These are phyloP conservation scores for Drosophila rufa DNA, from an alignment of 1,140 invertebrate genomes.

Conservation along the genomic window DNA sequence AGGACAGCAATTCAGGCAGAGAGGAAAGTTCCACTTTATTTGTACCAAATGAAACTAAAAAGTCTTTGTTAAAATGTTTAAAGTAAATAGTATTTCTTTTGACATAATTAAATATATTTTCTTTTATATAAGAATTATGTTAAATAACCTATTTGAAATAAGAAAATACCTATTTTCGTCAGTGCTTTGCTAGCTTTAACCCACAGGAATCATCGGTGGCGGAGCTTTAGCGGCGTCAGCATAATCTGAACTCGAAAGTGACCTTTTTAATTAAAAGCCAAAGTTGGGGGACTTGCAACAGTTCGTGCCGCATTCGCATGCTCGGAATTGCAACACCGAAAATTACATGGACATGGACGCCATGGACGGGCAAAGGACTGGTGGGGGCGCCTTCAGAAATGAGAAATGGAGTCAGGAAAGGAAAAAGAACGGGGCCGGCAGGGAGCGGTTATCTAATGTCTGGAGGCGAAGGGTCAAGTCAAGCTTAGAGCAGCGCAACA, in stretches of 20 bases:
- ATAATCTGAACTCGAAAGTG: constrained; percentile 68
- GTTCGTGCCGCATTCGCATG: constrained; percentile 74
- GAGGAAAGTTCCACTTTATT: background rate
- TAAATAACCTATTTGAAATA: too few relatives aligned
- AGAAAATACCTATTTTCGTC: too few relatives aligned
- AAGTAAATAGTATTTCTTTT: too few relatives aligned
- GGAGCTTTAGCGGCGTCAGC: constrained; percentile 54
- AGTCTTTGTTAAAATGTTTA: too few relatives aligned
- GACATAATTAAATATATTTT: too few relatives aligned
- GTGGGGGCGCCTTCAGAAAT: constrained; percentile 4
- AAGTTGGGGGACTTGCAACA: constrained; percentile 53
- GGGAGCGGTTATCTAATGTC: constrained; percentile 73
- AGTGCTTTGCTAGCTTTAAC: constrained; percentile 20
- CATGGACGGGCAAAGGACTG: background rate
- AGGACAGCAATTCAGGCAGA: constrained; percentile 7
- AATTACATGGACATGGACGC: constrained; percentile 65
- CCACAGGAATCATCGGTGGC: constrained; percentile 26
- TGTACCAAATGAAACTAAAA: too few relatives aligned
- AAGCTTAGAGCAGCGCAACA: constrained; percentile 59
- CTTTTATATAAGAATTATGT: background rate
- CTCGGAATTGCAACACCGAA: constrained; percentile 70
- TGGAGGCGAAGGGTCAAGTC: constrained; percentile 77
- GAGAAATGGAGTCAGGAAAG: constrained; percentile 17
- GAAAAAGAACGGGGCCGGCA: constrained; percentile 3
- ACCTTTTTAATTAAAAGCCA: constrained; percentile 80